These are phyloP conservation scores for Syndactyla subalaris DNA, from an alignment of 2,797 vertebrate species.

Conservation along the genomic window DNA sequence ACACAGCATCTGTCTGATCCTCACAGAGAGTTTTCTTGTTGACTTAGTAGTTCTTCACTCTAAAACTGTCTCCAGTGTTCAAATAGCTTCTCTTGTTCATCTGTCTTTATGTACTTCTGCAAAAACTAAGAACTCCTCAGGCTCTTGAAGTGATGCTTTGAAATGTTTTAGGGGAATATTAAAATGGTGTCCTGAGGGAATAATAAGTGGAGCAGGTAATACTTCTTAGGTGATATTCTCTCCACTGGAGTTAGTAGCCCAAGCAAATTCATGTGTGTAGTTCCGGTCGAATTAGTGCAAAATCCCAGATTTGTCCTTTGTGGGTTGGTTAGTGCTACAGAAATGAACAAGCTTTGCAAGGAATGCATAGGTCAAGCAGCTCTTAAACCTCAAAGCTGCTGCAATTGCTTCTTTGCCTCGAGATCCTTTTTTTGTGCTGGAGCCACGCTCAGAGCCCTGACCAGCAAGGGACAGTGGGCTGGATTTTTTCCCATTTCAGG, in stretches of 20 bases:
- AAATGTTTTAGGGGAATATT: not conserved
- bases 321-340: not conserved
- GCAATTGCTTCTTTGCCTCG: not conserved
- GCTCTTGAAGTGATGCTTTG: not conserved
- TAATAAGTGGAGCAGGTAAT: not conserved
- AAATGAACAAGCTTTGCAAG: fast-evolving
- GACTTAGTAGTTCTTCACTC: not conserved
- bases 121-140: not conserved
- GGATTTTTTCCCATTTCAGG: not conserved
- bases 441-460: not conserved
- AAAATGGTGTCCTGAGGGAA: not conserved
- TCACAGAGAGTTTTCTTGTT: not conserved
- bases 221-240: not conserved
- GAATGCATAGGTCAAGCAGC: not conserved
- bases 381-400: not conserved
- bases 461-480: not conserved
- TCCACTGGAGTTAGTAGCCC: not conserved
- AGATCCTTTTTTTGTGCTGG: fast-evolving
- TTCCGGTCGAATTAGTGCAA: not conserved
- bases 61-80: not conserved
- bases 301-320: not conserved
- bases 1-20: not conserved
- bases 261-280: fast-evolving
- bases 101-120: not conserved
- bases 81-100: not conserved